phyloP scores from a whole-genome alignment of 2,888 invertebrate genomes.

The Frankliniella intonsa region DNA sequence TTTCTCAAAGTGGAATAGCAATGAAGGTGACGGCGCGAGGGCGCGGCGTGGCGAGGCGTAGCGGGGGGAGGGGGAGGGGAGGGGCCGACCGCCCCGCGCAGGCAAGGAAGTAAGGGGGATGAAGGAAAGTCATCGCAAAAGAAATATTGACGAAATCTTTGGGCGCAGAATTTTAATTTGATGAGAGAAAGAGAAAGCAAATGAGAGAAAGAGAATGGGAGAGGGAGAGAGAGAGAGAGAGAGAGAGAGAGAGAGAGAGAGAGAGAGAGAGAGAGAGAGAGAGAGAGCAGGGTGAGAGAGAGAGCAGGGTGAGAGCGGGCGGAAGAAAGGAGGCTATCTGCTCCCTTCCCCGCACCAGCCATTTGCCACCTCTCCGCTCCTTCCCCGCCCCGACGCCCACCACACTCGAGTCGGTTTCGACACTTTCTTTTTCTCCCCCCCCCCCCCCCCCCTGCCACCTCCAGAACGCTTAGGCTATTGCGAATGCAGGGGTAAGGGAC shows the following conservation, averaged over 20 bases:
- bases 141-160: conserved; percentile 19
- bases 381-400: background rate
- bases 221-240: no score
- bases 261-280: no score
- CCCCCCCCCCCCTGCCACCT: background rate
- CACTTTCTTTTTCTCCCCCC: background rate
- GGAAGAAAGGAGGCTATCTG: no score
- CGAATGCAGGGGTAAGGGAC: no score
- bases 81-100: background rate
- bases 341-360: background rate
- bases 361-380: background rate
- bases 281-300: no score
- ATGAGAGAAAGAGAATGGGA: no score
- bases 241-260: no score
- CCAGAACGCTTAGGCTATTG: no score
- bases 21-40: background rate
- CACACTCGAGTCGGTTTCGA: background rate
- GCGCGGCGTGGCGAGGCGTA: no score
- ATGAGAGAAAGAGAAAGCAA: background rate
- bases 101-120: background rate
- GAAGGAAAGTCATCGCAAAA: conserved; percentile 1
- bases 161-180: conserved; percentile 18
- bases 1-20: background rate
- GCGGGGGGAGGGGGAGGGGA: background rate
- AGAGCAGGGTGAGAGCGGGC: no score